Percentiles rank a stretch among this genome's conserved stretches.
phyloP scores from a whole-genome alignment of 1,140 invertebrate genomes.

The Thereuonema tuberculata region DNA sequence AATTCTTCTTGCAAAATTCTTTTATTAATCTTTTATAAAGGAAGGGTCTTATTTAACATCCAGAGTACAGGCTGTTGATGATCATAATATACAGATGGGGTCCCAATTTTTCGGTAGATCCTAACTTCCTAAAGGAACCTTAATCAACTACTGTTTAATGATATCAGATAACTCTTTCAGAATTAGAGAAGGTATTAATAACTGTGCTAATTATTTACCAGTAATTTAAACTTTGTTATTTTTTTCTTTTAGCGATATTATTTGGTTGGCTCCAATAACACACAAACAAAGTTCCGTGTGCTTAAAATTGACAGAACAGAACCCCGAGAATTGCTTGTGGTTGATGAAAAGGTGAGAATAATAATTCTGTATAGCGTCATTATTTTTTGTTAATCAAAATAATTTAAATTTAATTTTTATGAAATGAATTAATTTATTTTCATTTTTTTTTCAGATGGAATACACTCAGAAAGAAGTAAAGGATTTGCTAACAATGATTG shows the following conservation, averaged over 20 bases:
- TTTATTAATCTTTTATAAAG: too few relatives aligned
- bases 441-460: constrained; percentile 43
- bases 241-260: constrained; percentile 54
- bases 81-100: too few relatives aligned
- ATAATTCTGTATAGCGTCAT: too few relatives aligned
- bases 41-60: too few relatives aligned
- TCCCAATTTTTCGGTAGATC: too few relatives aligned
- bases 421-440: background rate
- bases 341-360: constrained; percentile 62
- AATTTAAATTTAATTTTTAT: background rate
- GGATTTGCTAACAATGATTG: constrained; percentile 66
- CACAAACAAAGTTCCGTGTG: constrained; percentile 75
- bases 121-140: too few relatives aligned
- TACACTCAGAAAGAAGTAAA: constrained; percentile 77
- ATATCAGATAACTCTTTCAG: constrained; percentile 5
- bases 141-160: too few relatives aligned
- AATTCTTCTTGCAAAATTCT: too few relatives aligned
- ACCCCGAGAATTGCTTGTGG: constrained; percentile 57
- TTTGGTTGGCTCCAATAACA: constrained; percentile 88
- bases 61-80: too few relatives aligned
- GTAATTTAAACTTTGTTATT: constrained; percentile 24
- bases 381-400: background rate
- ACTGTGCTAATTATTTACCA: background rate
- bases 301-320: constrained; percentile 87
- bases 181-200: constrained; percentile 7